Base-by-base conservation (phyloP, 2,888 invertebrate species). In the Trichacis sp. region DNA sequence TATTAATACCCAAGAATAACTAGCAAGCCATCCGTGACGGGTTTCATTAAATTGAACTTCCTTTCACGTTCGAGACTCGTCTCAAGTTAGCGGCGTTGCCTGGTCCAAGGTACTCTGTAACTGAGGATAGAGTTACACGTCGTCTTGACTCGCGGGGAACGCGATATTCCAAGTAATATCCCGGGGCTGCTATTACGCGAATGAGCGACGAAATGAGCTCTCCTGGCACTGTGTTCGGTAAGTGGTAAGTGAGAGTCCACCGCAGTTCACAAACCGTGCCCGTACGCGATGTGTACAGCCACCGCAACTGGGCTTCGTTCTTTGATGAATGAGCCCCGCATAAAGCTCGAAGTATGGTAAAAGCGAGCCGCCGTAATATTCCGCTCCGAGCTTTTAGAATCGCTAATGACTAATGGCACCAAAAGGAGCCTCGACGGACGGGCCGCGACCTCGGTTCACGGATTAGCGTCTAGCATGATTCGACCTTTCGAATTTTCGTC, bases 371-470 rank as follows among this genome's bases (percentile, higher is more conserved):
- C 69, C 73, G 73, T 80, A 80, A 82, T 83, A 82, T 82, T 78
- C 78, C 63, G 51, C 64, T 61, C 51, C 42, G 38, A 51, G 79
- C 80, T 82, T 82, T 83, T 77, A 77, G 80, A 81, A 81, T 79
- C 78, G 73, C 80, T 83, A 82, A 83, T 82, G 79, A 83, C 82
- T 82, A 80, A 83, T 82, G 78, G 80, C 76, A 77, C 74, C 75
- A 71, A 77, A 77, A 76, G 73, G 70, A 75, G 69, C 68, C 20
- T 40, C 49, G 53, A 45, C 43, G 50, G 46, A 52, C 33, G 53
- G 49, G 46, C 58, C 51, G 43, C 47, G 38, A 56, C 59, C 29
- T 54, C 45, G 55, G 58, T 50, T 57, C 52, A 60, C 54, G 60
- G 67, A 67, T 67, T 63, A 67, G 61, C 53, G 46, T 55, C 24